Evolutionary conservation across 2,113 vertebrate species (phyloP).

Genomic region (Corydoras sp.): DNA sequence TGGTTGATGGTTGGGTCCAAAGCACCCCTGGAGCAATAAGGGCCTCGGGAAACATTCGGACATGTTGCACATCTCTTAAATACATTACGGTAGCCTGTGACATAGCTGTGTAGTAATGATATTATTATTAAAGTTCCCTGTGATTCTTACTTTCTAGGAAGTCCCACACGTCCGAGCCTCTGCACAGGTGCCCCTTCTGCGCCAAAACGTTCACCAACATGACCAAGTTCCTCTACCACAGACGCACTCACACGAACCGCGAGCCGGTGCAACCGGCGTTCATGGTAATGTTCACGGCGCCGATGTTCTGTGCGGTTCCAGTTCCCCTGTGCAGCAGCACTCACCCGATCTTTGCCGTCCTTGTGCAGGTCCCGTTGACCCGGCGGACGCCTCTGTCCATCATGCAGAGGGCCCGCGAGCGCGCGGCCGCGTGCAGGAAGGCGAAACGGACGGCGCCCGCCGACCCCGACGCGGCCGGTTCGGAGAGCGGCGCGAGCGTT

Average conservation of each 20-base stretch:
- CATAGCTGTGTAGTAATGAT: too few species aligned
- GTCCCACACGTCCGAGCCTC: constrained; percentile 76
- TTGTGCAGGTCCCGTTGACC: constrained; percentile 24
- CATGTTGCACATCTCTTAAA: too few species aligned
- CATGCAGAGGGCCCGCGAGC: constrained; percentile 47
- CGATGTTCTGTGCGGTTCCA: background rate
- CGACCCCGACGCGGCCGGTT: constrained; percentile 25
- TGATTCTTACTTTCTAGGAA: constrained; percentile 60
- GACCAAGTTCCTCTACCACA: constrained; percentile 90
- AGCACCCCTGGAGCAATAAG: too few species aligned
- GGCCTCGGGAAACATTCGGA: too few species aligned
- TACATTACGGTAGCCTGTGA: too few species aligned
- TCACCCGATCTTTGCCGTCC: background rate
- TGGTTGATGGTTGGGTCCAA: too few species aligned
- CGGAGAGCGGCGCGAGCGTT: constrained; percentile 44
- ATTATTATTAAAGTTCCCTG: background rate
- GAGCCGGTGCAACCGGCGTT: constrained; percentile 34
- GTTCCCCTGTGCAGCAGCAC: background rate
- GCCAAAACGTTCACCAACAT: constrained; percentile 88
- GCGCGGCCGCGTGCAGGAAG: too few species aligned
- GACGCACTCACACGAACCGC: constrained; percentile 73
- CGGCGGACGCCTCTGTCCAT: constrained; percentile 35
- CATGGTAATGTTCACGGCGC: constrained; percentile 32
- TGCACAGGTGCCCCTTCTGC: constrained; percentile 81
- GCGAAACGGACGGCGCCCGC: constrained; percentile 16